Evolutionary conservation across 2,888 invertebrate genomes (phyloP), one percentile per base, ranked within the genome.

Genomic region (Maniola hyperantus): DNA sequence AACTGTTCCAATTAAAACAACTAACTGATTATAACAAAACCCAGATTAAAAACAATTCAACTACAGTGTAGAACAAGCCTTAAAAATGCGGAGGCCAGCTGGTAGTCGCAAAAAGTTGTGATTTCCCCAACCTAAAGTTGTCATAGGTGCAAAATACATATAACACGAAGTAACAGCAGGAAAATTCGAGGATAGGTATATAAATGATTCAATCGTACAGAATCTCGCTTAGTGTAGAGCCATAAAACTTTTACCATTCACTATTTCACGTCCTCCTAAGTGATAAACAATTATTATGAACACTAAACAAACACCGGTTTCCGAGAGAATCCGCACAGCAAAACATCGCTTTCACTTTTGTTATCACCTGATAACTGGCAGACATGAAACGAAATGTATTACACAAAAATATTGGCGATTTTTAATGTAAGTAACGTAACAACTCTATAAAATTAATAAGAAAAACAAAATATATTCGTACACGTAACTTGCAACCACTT

Each of bases 401-500:
- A 71, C 66, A 72, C 67, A 55, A 54, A 55, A 54, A 46, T 26
- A 51, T 51, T 20, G 13, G 20, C 48, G 70, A 73, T 73, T 26
- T 71, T 71, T 73, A 73, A 76, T 73, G 71, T 77, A n/a, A n/a
- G 78, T 76, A 73, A 77, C 76, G 81, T 79, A 81, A 84, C 81
- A 39, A 80, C 76, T 76, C 79, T 77, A 82, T 82, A 79, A 82
- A 73, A 75, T 20, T 73, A 69, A 75, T 26, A 26, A 71, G 75
- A 74, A 77, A 64, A 64, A 36, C 6, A 13, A 34, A 39, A 50
- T 50, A 18, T 66, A 15, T 55, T 50, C 36, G 48, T 57, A 62
- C 60, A 39, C 55, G 20, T 44, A 65, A 53, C 50, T 67, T 69
- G 64, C 55, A 71, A 69, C 53, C 64, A 48, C 65, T 66, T 61